Evolutionary conservation across 1,140 invertebrate genomes (phyloP).

Genomic region (Heliconius melpomene): DNA sequence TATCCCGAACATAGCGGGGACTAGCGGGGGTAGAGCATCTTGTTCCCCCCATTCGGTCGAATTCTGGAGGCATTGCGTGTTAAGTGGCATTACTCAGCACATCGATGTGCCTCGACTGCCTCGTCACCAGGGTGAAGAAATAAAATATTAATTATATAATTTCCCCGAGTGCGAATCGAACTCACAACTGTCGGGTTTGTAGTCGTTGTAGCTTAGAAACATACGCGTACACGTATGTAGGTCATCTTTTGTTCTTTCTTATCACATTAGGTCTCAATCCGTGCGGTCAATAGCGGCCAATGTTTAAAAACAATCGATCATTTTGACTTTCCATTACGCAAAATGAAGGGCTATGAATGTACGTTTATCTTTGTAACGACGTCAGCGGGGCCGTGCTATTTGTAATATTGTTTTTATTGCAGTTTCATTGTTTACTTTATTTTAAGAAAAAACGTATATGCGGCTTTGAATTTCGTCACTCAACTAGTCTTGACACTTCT

Average conservation of each 20-base stretch:
- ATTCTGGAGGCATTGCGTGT: background rate
- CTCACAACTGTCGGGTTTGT: background rate
- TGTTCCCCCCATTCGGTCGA: too few relatives aligned
- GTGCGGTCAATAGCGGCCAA: background rate
- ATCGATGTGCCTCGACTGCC: background rate
- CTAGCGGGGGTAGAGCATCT: too few relatives aligned
- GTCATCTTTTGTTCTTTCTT: background rate
- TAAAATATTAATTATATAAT: background rate
- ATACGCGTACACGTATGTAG: background rate
- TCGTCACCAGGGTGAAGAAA: background rate
- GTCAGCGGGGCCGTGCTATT: background rate
- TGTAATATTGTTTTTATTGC: background rate
- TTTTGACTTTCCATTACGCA: slow-evolving; percentile 20
- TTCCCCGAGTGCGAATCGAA: background rate
- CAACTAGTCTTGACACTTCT: too few relatives aligned
- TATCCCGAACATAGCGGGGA: background rate
- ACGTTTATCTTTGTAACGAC: slow-evolving; percentile 17
- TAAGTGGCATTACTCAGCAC: background rate
- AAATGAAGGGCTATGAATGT: background rate
- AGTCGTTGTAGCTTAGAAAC: background rate
- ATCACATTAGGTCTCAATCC: background rate
- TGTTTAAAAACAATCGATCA: slow-evolving; percentile 28
- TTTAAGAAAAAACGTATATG: background rate
- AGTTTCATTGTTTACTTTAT: background rate
- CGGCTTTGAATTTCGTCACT: too few relatives aligned